Conservation (phyloP, 1,140 invertebrate species). For the Halesus radiatus region DNA sequence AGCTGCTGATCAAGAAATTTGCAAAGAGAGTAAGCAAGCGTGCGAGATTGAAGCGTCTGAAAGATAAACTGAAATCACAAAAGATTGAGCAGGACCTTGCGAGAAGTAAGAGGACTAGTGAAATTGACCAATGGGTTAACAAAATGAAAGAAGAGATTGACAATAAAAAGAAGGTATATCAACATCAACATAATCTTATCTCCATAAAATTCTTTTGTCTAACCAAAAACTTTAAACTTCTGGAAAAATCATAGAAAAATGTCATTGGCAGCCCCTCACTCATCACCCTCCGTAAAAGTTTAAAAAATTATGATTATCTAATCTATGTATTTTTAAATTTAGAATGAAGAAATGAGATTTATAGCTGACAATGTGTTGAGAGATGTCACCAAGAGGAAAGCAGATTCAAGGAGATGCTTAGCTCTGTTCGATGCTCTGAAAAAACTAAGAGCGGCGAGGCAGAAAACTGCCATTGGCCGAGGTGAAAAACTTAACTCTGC, state of each 20-base stretch:
- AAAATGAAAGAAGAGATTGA: constrained; percentile 75
- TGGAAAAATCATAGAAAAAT: too few relatives aligned
- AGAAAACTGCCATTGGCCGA: constrained; percentile 72
- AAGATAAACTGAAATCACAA: constrained; percentile 63
- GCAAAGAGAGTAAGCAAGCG: constrained; percentile 72
- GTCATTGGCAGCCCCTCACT: too few relatives aligned
- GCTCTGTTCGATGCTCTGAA: constrained; percentile 74
- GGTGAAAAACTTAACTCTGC: constrained; percentile 71
- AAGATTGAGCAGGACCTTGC: constrained; percentile 64
- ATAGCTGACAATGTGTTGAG: constrained; percentile 79
- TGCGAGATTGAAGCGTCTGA: constrained; percentile 68
- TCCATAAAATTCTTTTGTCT: too few relatives aligned
- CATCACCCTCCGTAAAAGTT: too few relatives aligned
- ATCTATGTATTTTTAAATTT: constrained; percentile 49
- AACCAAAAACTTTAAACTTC: too few relatives aligned
- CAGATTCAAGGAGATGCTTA: constrained; percentile 76
- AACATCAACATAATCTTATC: background rate
- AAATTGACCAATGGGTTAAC: constrained; percentile 75
- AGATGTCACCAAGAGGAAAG: constrained; percentile 78
- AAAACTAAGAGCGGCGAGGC: constrained; percentile 74
- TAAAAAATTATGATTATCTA: too few relatives aligned
- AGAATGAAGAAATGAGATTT: constrained; percentile 76
- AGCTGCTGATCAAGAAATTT: constrained; percentile 67
- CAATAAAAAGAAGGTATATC: constrained; percentile 71
- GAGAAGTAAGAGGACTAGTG: constrained; percentile 66